phyloP scores from a whole-genome alignment of 2,113 vertebrate species.

The Haemorhous mexicanus region DNA sequence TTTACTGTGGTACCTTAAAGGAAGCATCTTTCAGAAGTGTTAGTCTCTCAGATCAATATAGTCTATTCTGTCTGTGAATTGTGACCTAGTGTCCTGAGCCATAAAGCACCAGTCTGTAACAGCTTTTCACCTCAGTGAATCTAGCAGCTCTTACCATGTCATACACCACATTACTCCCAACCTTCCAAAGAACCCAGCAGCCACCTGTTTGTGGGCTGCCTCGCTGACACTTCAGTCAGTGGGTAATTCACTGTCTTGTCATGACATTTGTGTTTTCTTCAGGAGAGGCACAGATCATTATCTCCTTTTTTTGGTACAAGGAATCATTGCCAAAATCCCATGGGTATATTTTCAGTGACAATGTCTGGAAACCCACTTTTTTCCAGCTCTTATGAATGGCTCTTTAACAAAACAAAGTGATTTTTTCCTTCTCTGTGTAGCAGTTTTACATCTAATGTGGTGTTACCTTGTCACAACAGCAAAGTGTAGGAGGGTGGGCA shows the following conservation, averaged over 20 bases:
- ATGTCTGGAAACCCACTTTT: not conserved
- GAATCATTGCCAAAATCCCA: not conserved
- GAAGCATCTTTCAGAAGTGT: not conserved
- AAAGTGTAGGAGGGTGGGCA: not conserved
- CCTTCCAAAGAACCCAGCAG: not conserved
- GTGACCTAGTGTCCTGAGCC: not conserved
- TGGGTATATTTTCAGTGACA: not conserved
- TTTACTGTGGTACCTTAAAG: not conserved
- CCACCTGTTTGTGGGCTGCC: not conserved
- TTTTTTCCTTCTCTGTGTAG: not conserved
- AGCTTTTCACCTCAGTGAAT: not conserved
- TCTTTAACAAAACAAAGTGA: not conserved
- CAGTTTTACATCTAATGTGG: not conserved
- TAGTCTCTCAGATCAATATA: not conserved
- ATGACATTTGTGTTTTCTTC: not conserved
- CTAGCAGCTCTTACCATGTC: not conserved
- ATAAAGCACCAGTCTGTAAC: not conserved
- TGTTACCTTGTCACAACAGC: not conserved
- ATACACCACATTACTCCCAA: not conserved
- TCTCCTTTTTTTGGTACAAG: not conserved
- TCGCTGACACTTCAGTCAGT: not conserved
- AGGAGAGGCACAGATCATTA: not conserved
- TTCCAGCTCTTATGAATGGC: not conserved
- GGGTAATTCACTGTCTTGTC: not conserved
- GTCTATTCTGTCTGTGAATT: not conserved